Percentiles rank a stretch among this genome's conserved stretches.
These are phyloP conservation scores for Myzus persicae DNA, from an alignment of 1,140 invertebrate genomes.

Conservation along the genomic window DNA sequence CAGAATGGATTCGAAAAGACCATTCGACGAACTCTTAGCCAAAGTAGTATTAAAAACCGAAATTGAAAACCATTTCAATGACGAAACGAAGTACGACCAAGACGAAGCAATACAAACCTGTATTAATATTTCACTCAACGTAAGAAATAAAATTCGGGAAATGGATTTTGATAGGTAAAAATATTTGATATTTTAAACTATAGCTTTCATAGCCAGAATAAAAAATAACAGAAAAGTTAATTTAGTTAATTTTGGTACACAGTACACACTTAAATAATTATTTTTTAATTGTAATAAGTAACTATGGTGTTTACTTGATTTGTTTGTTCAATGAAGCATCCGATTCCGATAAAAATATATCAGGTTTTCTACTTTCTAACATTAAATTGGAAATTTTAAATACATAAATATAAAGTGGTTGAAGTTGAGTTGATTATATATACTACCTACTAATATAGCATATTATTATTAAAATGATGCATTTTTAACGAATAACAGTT, in stretches of 20 bases:
- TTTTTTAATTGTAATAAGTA: background rate
- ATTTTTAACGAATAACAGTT: background rate
- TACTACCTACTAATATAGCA: background rate
- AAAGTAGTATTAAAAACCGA: constrained; percentile 66
- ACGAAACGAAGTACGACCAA: constrained; percentile 65
- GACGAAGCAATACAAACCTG: constrained; percentile 64
- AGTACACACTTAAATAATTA: too few species aligned
- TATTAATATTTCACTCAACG: constrained; percentile 64
- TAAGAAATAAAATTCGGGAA: constrained; percentile 65
- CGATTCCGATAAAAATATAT: background rate
- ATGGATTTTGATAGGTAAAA: constrained; percentile 67
- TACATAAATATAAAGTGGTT: background rate
- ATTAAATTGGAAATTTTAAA: background rate
- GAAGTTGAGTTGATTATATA: too few species aligned
- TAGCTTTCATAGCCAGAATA: background rate
- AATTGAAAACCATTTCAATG: constrained; percentile 65
- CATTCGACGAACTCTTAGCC: constrained; percentile 66
- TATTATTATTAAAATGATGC: background rate
- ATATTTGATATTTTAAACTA: background rate
- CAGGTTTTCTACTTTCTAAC: background rate
- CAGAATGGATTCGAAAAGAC: constrained; percentile 66
- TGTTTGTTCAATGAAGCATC: constrained; percentile 1
- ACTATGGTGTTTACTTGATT: background rate
- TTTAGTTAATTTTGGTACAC: background rate
- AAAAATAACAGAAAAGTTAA: background rate